Evolutionary conservation across 2,888 invertebrate species (phyloP).

Genomic region (Leptopilina syphax): DNA sequence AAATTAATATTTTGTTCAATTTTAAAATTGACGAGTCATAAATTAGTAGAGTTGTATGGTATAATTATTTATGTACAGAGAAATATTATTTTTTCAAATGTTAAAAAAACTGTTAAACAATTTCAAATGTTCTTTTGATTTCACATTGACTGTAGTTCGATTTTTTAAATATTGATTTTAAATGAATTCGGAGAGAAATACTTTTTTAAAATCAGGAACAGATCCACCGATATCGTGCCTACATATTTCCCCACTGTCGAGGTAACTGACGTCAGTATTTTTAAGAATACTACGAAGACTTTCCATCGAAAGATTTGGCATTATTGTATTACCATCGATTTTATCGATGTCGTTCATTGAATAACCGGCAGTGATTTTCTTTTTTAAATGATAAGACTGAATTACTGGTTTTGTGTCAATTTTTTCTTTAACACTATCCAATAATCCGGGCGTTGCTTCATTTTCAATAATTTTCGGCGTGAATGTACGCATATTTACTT

Average conservation of each 20-base stretch:
- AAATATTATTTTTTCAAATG: too few species aligned
- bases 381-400: slow-evolving; percentile 70
- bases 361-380: slow-evolving; percentile 68
- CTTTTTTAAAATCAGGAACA: slow-evolving; percentile 79
- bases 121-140: not conserved
- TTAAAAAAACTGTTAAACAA: too few species aligned
- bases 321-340: slow-evolving; percentile 56
- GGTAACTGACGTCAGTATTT: slow-evolving; percentile 71
- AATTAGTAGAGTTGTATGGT: too few species aligned
- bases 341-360: slow-evolving; percentile 76
- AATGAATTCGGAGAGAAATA: slow-evolving; percentile 78
- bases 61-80: too few species aligned
- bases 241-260: slow-evolving; percentile 75
- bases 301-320: slow-evolving; percentile 72
- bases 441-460: slow-evolving; percentile 42
- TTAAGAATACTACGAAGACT: slow-evolving; percentile 73
- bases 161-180: slow-evolving; percentile 54
- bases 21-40: too few species aligned
- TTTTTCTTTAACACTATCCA: slow-evolving; percentile 44
- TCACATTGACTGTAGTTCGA: not conserved
- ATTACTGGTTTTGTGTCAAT: slow-evolving; percentile 66
- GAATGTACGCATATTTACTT: slow-evolving; percentile 72
- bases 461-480: slow-evolving; percentile 72
- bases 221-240: slow-evolving; percentile 77
- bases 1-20: too few species aligned